A percentile compares a stretch with the other conserved stretches of the same genome.
phyloP scores from a whole-genome alignment of 2,797 vertebrate species.

The Pantherophis alleghaniensis region DNA sequence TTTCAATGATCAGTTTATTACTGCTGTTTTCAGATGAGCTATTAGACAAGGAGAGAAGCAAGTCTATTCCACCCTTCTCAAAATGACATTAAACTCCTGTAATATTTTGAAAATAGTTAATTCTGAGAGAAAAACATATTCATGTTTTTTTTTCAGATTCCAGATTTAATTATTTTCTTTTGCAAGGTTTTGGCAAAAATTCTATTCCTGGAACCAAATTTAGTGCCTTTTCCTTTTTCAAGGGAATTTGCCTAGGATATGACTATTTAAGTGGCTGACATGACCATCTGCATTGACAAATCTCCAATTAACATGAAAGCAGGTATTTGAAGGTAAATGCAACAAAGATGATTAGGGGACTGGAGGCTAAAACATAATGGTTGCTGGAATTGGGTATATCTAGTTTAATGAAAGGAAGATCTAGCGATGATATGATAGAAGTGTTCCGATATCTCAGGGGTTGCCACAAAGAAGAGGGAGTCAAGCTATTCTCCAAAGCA shows the following conservation, averaged over 20 bases:
- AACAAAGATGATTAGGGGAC: no score
- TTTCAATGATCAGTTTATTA: not conserved
- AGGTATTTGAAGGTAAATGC: not conserved
- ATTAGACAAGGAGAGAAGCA: not conserved
- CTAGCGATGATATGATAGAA: no score
- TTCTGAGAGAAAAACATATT: not conserved
- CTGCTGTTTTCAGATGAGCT: not conserved
- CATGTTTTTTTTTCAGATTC: not conserved
- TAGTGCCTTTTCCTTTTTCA: not conserved
- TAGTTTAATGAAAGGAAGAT: no score
- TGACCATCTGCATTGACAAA: not conserved
- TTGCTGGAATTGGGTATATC: no score
- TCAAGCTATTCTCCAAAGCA: no score
- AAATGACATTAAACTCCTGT: not conserved
- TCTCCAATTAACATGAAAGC: not conserved
- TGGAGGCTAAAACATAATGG: no score
- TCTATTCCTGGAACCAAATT: not conserved
- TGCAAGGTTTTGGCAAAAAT: not conserved
- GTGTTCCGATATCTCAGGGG: no score
- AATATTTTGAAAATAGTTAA: not conserved
- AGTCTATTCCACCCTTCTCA: not conserved
- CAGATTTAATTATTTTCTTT: not conserved
- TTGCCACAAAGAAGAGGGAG: no score
- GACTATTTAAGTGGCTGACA: not conserved
- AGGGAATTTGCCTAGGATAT: not conserved